Evolutionary conservation across 2,797 vertebrate species (phyloP).

Genomic region (Clarias platycephalus): DNA sequence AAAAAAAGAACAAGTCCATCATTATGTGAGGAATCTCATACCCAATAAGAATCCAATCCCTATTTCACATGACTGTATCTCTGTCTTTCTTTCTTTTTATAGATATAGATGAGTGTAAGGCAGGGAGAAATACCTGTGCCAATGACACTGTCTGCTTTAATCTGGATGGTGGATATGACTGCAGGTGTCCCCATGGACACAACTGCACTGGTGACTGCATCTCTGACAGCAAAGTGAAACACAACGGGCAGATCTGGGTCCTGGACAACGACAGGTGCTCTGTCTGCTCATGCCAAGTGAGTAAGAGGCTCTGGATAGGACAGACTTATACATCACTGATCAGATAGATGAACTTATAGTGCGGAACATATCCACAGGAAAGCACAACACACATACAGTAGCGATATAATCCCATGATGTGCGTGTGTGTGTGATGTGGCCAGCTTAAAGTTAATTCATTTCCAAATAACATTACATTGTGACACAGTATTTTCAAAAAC

Average conservation of each 20-base stretch:
- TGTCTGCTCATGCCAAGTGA: slow-evolving; percentile 95
- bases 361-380: not conserved
- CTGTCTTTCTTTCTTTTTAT: slow-evolving; percentile 53
- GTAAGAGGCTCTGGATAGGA: slow-evolving; percentile 48
- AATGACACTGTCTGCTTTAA: slow-evolving; percentile 98
- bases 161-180: slow-evolving; percentile 96
- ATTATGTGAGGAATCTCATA: slow-evolving; percentile 19
- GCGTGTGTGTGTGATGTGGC: not conserved
- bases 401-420: not conserved
- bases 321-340: not conserved
- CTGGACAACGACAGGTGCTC: slow-evolving; percentile 95
- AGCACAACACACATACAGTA: not conserved
- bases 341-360: not conserved
- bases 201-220: slow-evolving; percentile 97
- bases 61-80: not conserved
- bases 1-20: not conserved
- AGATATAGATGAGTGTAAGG: slow-evolving; percentile 97
- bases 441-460: not conserved
- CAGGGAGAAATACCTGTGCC: slow-evolving; percentile 91
- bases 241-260: slow-evolving; percentile 97
- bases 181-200: slow-evolving; percentile 94
- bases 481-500: not conserved
- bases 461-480: not conserved
- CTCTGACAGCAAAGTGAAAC: slow-evolving; percentile 91
- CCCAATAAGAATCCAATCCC: not conserved